Evolutionary conservation across 1,140 invertebrate species (phyloP), one percentile per base, ranked within the genome.

Genomic region (Sycophaga agraensis): DNA sequence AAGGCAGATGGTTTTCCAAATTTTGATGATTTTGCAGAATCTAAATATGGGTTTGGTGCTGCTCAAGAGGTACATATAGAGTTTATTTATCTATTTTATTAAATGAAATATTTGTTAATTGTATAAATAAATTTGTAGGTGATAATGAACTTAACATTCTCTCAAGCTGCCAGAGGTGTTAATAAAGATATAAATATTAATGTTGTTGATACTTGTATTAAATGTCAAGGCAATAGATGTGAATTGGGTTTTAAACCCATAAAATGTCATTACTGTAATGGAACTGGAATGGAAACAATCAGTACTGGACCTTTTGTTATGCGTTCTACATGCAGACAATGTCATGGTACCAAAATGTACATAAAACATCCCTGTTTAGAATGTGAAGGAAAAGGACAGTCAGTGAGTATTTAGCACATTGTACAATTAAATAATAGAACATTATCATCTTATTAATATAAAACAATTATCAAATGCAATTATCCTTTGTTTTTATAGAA

Each of bases 221-320:
- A 92, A 76, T 99, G 98, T 78, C 67, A 79, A 39, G 98, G 98
- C 17, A 82, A 82, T 1, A 86, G 92, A 63, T 90, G 89, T 75
- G 94, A 97, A 76, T 87, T 87, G 0, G 97, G 97, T 8, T 93
- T 91, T 1, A 96, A 93, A 75, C 84, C 95, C 19, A 85, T 88
- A 1, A 87, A 85, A 59, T 99, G 98, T 77, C 87, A 87, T 1
- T 89, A 92, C 71, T 99, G 98, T 79, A 95, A 97, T 84, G 98
- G 97, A n/a, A 95, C 95, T 19, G 97, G 97, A 55, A 94, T 96
- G 89, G 95, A 95, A 78, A 94, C 91, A 22, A 89, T 94, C 51
- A 89, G 87, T 14, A 92, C 90, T 63, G 92, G 97, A 31, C 96
- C 96, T 39, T 99, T 99, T 82, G 89, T 99, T 16, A 98, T 99